Percentiles rank a stretch among this genome's conserved stretches.
phyloP scores from a whole-genome alignment of 2,797 vertebrate genomes.

The Melanotaenia pygmaea region DNA sequence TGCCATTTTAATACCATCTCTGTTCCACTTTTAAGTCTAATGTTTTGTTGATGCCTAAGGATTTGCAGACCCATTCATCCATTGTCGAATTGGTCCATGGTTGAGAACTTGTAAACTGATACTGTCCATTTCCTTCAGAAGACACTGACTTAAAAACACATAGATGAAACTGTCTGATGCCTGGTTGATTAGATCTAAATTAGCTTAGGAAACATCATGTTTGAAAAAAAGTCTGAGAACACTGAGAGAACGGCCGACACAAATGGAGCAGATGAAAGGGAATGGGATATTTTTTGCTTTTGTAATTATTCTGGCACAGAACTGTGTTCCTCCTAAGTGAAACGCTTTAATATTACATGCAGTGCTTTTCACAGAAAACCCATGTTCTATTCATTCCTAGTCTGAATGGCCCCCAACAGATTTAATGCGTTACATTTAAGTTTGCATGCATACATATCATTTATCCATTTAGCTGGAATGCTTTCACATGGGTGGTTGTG shows the following conservation, averaged over 20 bases:
- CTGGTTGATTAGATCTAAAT: slow-evolving; percentile 4
- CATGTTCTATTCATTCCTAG: slow-evolving; percentile 1
- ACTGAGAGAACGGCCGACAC: neutral
- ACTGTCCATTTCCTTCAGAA: neutral
- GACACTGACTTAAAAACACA: neutral
- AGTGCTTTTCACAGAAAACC: slow-evolving; percentile 18
- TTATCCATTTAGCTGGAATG: neutral
- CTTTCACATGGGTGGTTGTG: neutral
- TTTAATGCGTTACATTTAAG: slow-evolving; percentile 13
- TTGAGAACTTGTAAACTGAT: neutral
- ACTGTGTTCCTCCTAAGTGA: slow-evolving; percentile 22
- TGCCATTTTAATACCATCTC: too few species aligned
- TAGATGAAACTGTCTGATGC: neutral
- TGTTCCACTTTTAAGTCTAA: neutral
- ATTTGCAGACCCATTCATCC: neutral
- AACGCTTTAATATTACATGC: slow-evolving; percentile 26
- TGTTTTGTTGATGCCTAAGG: neutral
- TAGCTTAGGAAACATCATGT: neutral
- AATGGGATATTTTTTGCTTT: slow-evolving; percentile 12
- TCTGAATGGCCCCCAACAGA: slow-evolving; percentile 2
- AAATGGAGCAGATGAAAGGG: slow-evolving; percentile 27
- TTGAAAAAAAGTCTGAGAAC: neutral
- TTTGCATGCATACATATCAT: slow-evolving; percentile 12
- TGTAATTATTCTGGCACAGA: slow-evolving; percentile 22
- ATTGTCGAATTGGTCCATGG: too few species aligned